A percentile compares a stretch with the other conserved stretches of the same genome.
Conservation (phyloP, 2,888 invertebrate genomes). For the Artemia sinica region DNA sequence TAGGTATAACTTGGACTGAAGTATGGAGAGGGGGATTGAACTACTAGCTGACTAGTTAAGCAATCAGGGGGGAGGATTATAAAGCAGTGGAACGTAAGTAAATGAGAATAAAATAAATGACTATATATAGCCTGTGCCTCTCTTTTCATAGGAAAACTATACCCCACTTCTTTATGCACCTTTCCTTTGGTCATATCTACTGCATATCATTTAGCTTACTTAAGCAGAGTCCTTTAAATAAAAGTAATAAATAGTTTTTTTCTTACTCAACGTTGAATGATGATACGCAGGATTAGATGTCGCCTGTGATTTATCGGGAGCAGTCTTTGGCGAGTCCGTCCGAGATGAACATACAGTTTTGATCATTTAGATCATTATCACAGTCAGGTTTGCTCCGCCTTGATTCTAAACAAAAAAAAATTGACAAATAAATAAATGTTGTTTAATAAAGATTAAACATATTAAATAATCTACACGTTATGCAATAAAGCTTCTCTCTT, state of each 20-base stretch:
- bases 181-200: background rate
- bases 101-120: too few relatives aligned
- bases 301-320: background rate
- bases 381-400: constrained; percentile 9
- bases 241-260: too few relatives aligned
- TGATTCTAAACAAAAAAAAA: background rate
- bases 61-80: too few relatives aligned
- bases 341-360: background rate
- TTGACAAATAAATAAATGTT: too few relatives aligned
- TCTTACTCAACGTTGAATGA: background rate
- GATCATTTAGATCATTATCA: background rate
- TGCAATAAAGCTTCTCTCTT: too few relatives aligned
- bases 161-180: background rate
- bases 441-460: too few relatives aligned
- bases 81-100: too few relatives aligned
- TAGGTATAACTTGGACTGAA: too few relatives aligned
- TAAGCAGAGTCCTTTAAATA: background rate
- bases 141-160: background rate
- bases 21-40: too few relatives aligned
- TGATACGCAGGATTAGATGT: background rate
- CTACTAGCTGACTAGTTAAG: too few relatives aligned
- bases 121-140: too few relatives aligned
- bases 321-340: constrained; percentile 7
- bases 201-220: background rate
- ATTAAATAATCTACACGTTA: too few relatives aligned